Evolutionary conservation across 2,113 vertebrate species (phyloP), one percentile per base, ranked within the genome.

Genomic region (Myodes glareolus): DNA sequence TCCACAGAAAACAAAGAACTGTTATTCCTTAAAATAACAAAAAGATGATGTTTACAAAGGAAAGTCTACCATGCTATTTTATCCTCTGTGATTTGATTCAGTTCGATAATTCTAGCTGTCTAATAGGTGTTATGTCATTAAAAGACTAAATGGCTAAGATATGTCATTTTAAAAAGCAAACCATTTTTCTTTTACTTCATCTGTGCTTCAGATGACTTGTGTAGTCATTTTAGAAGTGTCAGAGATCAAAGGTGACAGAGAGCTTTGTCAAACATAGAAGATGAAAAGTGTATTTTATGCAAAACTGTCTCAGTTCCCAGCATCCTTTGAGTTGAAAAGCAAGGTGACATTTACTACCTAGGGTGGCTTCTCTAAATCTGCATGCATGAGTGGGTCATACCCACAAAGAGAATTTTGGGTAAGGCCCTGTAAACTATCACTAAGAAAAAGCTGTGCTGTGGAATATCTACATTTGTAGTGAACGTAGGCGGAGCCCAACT

Each of bases 221-320:
- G 19, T 72, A 95, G 73, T 65, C 86, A 0, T 97, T 98, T 96
- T 80, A 85, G 47, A 77, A 95, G 29, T 78, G 31, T 58, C 39
- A 76, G 75, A 93, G 80, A 95, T 90, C 50, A 91, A 77, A 95
- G 47, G 45, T 47, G 17, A 39, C 27, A 82, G 65, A 17, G 36
- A 25, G 10, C 76, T 95, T 82, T 70, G 50, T 50, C 81, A 94
- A 73, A 65, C 86, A 61, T 17, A 95, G 36, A 65, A 96, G 31
- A 73, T 19, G 0, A 94, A 96, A 88, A 93, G 11, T 42, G 3
- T 2, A 19, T 73, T 93, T 47, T 77, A 81, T n/a, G 42, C 36
- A 84, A 94, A 90, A 82, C 19, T 27, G n/a, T 85, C 73, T 52
- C 47, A 39, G 58, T 65, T 73, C 29, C 19, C 36, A 58, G 11